phyloP scores from a whole-genome alignment of 2,888 invertebrate species.

The Epirrhoe alternata region DNA sequence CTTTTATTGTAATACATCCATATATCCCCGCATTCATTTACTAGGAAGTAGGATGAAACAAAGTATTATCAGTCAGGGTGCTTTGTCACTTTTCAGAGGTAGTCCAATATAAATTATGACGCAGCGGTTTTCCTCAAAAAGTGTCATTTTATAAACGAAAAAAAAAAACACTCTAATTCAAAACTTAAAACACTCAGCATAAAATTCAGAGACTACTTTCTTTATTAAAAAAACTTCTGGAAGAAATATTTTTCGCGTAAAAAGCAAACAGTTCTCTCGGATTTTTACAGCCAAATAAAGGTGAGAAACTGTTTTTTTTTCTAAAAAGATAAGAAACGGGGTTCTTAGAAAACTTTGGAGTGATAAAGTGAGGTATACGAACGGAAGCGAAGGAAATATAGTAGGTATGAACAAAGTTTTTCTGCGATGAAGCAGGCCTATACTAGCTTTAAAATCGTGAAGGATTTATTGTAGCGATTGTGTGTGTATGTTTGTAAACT shows the following conservation, averaged over 20 bases:
- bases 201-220: slow-evolving; percentile 32
- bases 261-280: slow-evolving; percentile 39
- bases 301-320: slow-evolving; percentile 41
- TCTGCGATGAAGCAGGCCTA: not conserved
- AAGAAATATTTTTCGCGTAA: slow-evolving; percentile 33
- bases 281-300: slow-evolving; percentile 46
- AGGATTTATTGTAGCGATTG: too few relatives aligned
- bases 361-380: slow-evolving; percentile 17
- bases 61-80: too few relatives aligned
- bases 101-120: too few relatives aligned
- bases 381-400: not conserved
- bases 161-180: slow-evolving; percentile 2
- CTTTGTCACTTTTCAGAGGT: too few relatives aligned
- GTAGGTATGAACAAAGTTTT: not conserved
- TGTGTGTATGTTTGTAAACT: too few relatives aligned
- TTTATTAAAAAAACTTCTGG: slow-evolving; percentile 40
- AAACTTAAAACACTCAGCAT: slow-evolving; percentile 11
- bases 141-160: not conserved
- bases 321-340: slow-evolving; percentile 41
- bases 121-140: not conserved
- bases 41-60: too few relatives aligned
- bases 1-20: too few relatives aligned
- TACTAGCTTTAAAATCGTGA: too few relatives aligned
- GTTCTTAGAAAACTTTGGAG: slow-evolving; percentile 31
- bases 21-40: too few relatives aligned